A percentile compares a stretch with the other conserved stretches of the same genome.
Conservation (phyloP, 1,140 invertebrate genomes). For the Leptopilina boulardi region DNA sequence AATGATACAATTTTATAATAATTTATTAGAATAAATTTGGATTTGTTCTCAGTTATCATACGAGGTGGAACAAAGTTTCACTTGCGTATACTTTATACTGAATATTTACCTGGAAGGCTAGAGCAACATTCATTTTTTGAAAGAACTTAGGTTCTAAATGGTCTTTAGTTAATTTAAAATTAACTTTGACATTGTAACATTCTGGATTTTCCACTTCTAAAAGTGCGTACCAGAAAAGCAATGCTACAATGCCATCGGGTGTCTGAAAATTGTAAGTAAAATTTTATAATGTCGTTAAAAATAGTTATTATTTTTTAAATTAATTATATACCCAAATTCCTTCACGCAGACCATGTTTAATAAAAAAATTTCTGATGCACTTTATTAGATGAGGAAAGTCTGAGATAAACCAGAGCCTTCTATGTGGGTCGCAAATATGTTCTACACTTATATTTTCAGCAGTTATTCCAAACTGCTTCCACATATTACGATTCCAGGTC, state of each 20-base stretch:
- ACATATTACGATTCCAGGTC: slow-evolving; percentile 51
- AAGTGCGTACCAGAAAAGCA: slow-evolving; percentile 40
- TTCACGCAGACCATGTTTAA: neutral
- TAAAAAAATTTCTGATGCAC: slow-evolving; percentile 31
- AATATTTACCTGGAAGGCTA: slow-evolving; percentile 21
- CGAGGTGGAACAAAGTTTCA: neutral
- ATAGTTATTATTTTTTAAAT: too few species aligned
- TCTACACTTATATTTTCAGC: slow-evolving; percentile 29
- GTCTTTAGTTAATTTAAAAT: too few species aligned
- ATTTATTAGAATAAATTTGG: too few species aligned
- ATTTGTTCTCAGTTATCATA: too few species aligned
- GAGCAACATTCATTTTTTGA: too few species aligned
- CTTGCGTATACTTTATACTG: neutral
- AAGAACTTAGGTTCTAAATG: slow-evolving; percentile 41
- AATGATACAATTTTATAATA: neutral
- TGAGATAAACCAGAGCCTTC: slow-evolving; percentile 49
- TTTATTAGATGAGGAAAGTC: slow-evolving; percentile 46
- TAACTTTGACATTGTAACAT: slow-evolving; percentile 37
- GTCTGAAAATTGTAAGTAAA: slow-evolving; percentile 34
- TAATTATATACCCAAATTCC: neutral
- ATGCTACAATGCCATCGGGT: slow-evolving; percentile 37
- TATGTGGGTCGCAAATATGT: slow-evolving; percentile 36
- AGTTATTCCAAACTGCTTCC: slow-evolving; percentile 46
- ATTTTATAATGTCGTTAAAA: neutral
- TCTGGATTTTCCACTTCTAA: slow-evolving; percentile 27